phyloP scores from a whole-genome alignment of 2,797 vertebrate species.

The Ctenopoma multispine region DNA sequence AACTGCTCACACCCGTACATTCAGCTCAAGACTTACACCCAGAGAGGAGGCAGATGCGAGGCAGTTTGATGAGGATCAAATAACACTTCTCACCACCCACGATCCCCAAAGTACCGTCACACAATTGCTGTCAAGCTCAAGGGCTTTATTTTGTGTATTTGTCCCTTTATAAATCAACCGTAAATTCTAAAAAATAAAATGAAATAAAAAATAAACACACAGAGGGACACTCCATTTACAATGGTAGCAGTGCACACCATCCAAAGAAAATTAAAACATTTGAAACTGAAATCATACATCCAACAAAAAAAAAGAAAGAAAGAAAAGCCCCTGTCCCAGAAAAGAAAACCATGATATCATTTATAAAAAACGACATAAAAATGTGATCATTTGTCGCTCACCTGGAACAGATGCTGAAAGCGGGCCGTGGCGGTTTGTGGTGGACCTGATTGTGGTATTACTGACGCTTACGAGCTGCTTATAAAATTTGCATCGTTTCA shows the following conservation, averaged over 20 bases:
- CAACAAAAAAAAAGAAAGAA: constrained; percentile 57
- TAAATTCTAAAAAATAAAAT: constrained; percentile 62
- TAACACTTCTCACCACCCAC: constrained; percentile 26
- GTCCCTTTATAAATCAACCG: constrained; percentile 73
- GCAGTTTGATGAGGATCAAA: constrained; percentile 49
- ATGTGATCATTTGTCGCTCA: constrained; percentile 70
- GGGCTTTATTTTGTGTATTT: constrained; percentile 50
- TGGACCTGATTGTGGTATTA: constrained; percentile 70
- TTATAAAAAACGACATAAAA: constrained; percentile 73
- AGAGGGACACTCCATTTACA: constrained; percentile 75
- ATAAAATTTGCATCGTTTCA: constrained; percentile 53
- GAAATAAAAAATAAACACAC: constrained; percentile 47
- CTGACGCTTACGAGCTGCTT: constrained; percentile 42
- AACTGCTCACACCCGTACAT: constrained; percentile 34
- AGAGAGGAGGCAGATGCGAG: constrained; percentile 46
- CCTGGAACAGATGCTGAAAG: constrained; percentile 70
- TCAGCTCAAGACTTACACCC: constrained; percentile 45
- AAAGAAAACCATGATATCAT: constrained; percentile 67
- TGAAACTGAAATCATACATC: constrained; percentile 66
- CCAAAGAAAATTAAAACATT: constrained; percentile 45
- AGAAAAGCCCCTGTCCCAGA: constrained; percentile 65
- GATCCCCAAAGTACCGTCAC: constrained; percentile 73
- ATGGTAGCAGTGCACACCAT: constrained; percentile 79
- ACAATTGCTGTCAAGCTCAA: constrained; percentile 56
- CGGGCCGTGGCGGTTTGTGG: constrained; percentile 72